A percentile compares a stretch with the other conserved stretches of the same genome.
Conservation (phyloP, 2,113 vertebrate genomes). For the Cinclus mexicanus region DNA sequence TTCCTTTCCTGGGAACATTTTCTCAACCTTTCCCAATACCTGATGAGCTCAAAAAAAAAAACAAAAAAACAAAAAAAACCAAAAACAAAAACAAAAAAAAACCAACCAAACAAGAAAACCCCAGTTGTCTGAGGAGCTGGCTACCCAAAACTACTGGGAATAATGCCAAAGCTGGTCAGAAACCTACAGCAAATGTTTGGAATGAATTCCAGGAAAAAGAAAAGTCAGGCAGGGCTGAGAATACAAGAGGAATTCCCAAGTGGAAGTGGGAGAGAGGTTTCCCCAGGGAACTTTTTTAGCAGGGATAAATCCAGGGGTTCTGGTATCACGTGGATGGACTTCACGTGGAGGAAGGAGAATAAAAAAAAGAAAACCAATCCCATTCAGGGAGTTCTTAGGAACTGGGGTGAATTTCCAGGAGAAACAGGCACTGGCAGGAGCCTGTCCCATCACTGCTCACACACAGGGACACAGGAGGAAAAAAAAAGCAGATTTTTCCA, state of each 20-base stretch:
- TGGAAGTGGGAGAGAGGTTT: background rate
- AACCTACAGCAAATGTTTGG: background rate
- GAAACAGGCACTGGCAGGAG: accelerated
- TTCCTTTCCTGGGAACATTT: background rate
- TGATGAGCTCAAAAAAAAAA: background rate
- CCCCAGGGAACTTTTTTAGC: too few species aligned
- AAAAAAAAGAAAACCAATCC: background rate
- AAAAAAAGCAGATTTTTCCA: background rate
- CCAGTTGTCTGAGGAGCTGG: background rate
- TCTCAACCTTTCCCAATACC: background rate
- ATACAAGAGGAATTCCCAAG: background rate
- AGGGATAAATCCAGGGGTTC: background rate
- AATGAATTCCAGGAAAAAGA: background rate
- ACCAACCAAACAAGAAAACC: too few species aligned
- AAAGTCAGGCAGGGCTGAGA: background rate
- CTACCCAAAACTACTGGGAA: background rate
- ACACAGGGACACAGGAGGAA: background rate
- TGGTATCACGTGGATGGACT: accelerated
- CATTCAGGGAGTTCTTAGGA: background rate
- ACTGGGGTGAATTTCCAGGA: background rate
- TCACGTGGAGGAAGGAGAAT: background rate
- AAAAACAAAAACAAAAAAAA: too few species aligned
- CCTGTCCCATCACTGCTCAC: accelerated
- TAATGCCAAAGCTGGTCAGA: background rate
- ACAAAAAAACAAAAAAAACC: background rate